Percentiles rank a stretch among this genome's conserved stretches.
These are phyloP conservation scores for Ruditapes philippinarum DNA, from an alignment of 1,140 invertebrate genomes.

Conservation along the genomic window DNA sequence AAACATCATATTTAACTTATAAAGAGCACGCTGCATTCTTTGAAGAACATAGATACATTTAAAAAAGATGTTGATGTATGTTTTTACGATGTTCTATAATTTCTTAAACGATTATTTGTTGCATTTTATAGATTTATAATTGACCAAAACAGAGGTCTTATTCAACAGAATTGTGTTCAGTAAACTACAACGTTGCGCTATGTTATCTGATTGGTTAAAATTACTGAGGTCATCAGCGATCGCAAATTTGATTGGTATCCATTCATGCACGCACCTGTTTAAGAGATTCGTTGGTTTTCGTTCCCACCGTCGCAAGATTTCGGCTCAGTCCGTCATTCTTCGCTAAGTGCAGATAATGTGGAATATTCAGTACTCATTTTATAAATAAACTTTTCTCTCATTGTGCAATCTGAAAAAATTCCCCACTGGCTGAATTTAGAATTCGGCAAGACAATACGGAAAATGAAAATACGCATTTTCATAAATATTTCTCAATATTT, in stretches of 20 bases:
- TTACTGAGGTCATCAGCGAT: background rate
- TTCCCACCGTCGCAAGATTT: no score
- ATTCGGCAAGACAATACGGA: no score
- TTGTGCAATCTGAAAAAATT: no score
- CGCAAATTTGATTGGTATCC: constrained; percentile 16
- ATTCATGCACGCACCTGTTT: constrained; percentile 35
- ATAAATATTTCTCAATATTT: no score
- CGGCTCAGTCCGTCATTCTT: no score
- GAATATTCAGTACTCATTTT: no score
- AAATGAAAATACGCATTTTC: no score
- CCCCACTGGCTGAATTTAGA: no score
- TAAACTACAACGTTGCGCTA: constrained; percentile 54
- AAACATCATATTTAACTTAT: constrained; percentile 44
- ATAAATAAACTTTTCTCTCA: no score
- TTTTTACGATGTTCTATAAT: constrained; percentile 12
- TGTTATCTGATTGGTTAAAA: constrained; percentile 41
- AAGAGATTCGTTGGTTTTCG: no score
- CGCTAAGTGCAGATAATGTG: no score
- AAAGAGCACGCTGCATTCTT: background rate
- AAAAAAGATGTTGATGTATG: constrained; percentile 41
- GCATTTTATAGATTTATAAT: constrained; percentile 11
- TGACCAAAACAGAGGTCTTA: background rate
- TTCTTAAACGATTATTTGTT: background rate
- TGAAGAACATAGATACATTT: background rate
- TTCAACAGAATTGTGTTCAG: background rate